These are phyloP conservation scores for Sylvia atricapilla DNA, from an alignment of 2,113 vertebrate genomes.

Conservation along the genomic window DNA sequence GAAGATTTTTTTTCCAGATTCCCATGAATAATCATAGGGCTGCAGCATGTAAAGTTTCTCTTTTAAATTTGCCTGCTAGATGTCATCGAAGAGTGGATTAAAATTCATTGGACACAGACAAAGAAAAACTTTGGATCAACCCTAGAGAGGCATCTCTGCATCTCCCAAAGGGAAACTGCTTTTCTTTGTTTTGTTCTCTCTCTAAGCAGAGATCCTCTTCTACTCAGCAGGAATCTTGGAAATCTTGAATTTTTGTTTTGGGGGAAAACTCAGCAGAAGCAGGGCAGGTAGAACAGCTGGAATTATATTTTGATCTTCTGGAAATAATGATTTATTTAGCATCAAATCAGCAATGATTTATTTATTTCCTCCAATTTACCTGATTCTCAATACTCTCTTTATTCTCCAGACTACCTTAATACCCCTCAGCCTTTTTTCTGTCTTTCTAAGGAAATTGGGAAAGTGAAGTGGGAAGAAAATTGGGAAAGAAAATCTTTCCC, in stretches of 20 bases:
- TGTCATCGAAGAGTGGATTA: neutral
- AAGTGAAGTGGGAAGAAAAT: neutral
- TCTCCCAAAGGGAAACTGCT: neutral
- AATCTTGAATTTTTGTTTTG: neutral
- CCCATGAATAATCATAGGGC: slow-evolving; percentile 15
- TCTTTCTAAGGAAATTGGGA: neutral
- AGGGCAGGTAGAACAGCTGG: neutral
- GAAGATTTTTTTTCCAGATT: neutral
- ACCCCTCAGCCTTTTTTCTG: neutral
- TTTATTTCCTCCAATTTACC: neutral
- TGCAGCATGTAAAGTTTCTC: neutral
- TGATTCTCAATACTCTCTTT: neutral
- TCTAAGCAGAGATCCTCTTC: neutral
- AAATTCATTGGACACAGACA: slow-evolving; percentile 5
- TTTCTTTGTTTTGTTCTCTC: neutral
- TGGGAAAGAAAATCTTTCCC: neutral
- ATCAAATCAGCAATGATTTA: neutral
- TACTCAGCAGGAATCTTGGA: neutral
- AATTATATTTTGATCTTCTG: neutral
- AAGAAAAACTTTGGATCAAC: neutral
- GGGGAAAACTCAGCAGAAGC: neutral
- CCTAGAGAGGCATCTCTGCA: neutral
- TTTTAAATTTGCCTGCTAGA: slow-evolving; percentile 13
- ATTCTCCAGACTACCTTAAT: neutral
- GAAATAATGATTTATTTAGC: neutral